Conservation (phyloP, 2,888 invertebrate genomes). For the Drosophila atripex region DNA sequence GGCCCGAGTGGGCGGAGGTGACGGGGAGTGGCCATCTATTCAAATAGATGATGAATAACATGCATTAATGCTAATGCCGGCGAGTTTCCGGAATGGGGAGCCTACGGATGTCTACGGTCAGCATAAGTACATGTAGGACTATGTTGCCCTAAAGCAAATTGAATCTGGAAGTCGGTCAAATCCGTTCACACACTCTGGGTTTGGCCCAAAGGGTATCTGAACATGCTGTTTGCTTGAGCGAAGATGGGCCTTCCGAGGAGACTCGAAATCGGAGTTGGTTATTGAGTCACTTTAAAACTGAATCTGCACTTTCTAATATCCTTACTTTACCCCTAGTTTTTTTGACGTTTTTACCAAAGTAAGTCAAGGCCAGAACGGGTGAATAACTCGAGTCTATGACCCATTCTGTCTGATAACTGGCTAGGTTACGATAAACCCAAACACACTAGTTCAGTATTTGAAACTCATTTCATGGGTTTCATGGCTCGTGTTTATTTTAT, state of each 20-base stretch:
- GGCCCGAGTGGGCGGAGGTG: not conserved
- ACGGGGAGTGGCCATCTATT: conserved; percentile 36
- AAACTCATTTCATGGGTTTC: no score
- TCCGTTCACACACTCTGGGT: not conserved
- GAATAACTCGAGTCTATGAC: no score
- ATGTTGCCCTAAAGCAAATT: not conserved
- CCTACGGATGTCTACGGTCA: not conserved
- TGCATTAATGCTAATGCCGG: conserved; percentile 38
- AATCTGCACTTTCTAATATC: not conserved
- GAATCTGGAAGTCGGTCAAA: not conserved
- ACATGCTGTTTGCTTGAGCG: not conserved
- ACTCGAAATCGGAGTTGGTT: not conserved
- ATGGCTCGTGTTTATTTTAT: no score
- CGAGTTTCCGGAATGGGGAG: not conserved
- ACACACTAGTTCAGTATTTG: no score
- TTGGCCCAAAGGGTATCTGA: not conserved
- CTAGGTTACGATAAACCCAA: not conserved
- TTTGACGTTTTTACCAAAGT: not conserved
- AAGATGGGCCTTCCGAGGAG: not conserved
- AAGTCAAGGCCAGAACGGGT: not conserved
- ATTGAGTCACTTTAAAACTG: not conserved
- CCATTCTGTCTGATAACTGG: not conserved
- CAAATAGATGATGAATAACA: conserved; percentile 53
- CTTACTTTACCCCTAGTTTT: not conserved
- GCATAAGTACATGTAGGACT: no score